Evolutionary conservation across 1,140 invertebrate species (phyloP).

Genomic region (Nylanderia fulva): DNA sequence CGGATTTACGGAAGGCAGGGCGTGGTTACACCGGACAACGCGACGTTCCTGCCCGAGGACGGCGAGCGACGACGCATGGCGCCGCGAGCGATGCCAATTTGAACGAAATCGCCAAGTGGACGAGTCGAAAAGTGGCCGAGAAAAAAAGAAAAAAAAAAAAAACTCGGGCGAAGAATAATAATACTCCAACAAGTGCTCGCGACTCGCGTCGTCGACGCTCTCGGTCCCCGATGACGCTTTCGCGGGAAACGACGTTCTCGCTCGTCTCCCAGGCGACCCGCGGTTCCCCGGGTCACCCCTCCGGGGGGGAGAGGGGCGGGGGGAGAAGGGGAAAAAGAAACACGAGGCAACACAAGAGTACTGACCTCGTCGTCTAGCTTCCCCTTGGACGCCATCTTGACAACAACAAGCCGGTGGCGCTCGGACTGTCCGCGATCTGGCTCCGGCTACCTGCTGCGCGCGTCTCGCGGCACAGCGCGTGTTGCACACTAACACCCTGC

Average conservation of each 20-base stretch:
- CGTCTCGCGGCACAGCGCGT: conserved; percentile 14
- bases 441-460: conserved; percentile 70
- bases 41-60: conserved; percentile 65
- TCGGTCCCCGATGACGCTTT: background rate
- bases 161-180: too few species aligned
- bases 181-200: too few species aligned
- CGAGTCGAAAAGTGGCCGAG: too few species aligned
- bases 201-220: too few species aligned
- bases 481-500: conserved; percentile 20
- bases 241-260: background rate
- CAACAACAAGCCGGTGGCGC: conserved; percentile 80
- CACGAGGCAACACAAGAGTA: conserved; percentile 48
- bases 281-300: background rate
- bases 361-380: conserved; percentile 82
- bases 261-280: background rate
- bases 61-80: conserved; percentile 52
- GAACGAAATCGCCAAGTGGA: background rate
- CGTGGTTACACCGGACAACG: conserved; percentile 65
- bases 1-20: conserved; percentile 56
- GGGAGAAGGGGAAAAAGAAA: conserved; percentile 11
- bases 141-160: too few species aligned
- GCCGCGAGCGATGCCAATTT: background rate
- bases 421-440: conserved; percentile 55
- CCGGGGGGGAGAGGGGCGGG: background rate
- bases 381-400: conserved; percentile 84